phyloP scores from a whole-genome alignment of 2,888 invertebrate genomes.

The Lasioglossum morio region DNA sequence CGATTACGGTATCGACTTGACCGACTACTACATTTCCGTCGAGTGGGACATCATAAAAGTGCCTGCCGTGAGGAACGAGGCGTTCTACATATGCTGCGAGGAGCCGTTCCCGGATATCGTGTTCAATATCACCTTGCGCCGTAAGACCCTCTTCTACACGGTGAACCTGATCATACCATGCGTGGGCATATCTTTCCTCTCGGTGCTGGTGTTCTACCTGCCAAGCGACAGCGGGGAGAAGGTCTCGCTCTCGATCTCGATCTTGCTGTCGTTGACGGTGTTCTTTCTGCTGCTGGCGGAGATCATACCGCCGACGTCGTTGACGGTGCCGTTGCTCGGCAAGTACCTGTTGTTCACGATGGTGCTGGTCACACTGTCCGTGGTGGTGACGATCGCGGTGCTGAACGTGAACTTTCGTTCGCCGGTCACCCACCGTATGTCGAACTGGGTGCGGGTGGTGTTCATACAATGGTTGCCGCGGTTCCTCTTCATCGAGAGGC shows the following conservation, averaged over 20 bases:
- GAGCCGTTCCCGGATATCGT: conserved; percentile 99
- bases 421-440: conserved; percentile 96
- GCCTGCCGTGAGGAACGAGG: conserved; percentile 95
- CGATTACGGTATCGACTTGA: conserved; percentile 95
- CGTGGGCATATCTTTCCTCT: conserved; percentile 98
- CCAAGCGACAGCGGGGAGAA: conserved; percentile 99
- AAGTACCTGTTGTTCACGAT: conserved; percentile 97
- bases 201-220: conserved; percentile 98
- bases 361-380: conserved; percentile 96
- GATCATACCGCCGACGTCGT: conserved; percentile 97
- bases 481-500: conserved; percentile 94
- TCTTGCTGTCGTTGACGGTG: conserved; percentile 96
- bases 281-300: conserved; percentile 97
- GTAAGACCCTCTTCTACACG: conserved; percentile 98
- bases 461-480: conserved; percentile 95
- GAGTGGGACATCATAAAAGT: conserved; percentile 99
- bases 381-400: conserved; percentile 96
- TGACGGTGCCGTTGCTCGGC: conserved; percentile 95
- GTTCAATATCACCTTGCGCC: conserved; percentile 96
- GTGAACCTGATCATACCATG: conserved; percentile 99
- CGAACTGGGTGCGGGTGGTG: conserved; percentile 95
- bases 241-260: conserved; percentile 97
- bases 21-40: conserved; percentile 98
- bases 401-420: conserved; percentile 97
- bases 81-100: conserved; percentile 98